Conservation (phyloP, 1,140 invertebrate genomes). For the Camponotus vicinus region DNA sequence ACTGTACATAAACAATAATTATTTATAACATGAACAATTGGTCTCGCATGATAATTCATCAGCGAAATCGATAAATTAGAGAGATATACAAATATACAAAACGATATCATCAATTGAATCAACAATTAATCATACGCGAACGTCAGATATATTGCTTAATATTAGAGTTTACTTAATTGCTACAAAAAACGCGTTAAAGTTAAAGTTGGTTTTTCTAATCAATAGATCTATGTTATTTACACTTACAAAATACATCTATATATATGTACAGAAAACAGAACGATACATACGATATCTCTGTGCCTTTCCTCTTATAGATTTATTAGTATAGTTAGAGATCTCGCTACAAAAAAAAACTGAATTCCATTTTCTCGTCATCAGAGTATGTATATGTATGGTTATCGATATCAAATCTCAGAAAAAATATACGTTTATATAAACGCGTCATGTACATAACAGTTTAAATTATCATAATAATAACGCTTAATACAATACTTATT, state of each 20-base stretch:
- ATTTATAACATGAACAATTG: constrained; percentile 69
- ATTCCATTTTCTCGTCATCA: constrained; percentile 23
- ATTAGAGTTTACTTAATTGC: constrained; percentile 59
- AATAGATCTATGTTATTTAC: constrained; percentile 75
- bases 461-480: constrained; percentile 67
- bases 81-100: constrained; percentile 78
- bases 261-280: constrained; percentile 72
- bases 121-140: constrained; percentile 67
- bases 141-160: constrained; percentile 65
- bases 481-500: constrained; percentile 73
- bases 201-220: constrained; percentile 61
- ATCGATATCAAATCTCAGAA: constrained; percentile 56
- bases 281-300: constrained; percentile 63
- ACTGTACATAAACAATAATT: constrained; percentile 78
- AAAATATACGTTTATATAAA: constrained; percentile 66
- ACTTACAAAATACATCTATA: constrained; percentile 74
- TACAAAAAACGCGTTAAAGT: constrained; percentile 59
- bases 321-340: neutral
- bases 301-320: constrained; percentile 13
- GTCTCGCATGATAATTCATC: constrained; percentile 62
- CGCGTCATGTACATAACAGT: constrained; percentile 54
- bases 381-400: constrained; percentile 37
- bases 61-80: constrained; percentile 74
- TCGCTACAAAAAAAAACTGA: constrained; percentile 14
- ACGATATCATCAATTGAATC: constrained; percentile 65